Evolutionary conservation across 1,140 invertebrate genomes (phyloP).

Genomic region (Rhagoletis pomonella): DNA sequence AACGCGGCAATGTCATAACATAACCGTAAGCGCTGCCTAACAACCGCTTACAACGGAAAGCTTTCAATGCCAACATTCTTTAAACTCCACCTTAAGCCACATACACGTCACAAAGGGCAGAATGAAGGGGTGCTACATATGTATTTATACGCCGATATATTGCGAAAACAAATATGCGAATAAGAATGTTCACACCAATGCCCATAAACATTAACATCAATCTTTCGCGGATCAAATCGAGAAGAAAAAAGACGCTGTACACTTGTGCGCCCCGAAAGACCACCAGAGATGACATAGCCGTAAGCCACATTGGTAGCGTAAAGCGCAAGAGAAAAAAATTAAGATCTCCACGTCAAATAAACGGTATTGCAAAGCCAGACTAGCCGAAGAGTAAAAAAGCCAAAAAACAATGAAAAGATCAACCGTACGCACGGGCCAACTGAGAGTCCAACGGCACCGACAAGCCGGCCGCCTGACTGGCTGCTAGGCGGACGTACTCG

Average conservation of each 20-base stretch:
- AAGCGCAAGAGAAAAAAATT: neutral
- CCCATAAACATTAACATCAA: constrained; percentile 52
- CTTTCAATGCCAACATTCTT: neutral
- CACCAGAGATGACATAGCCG: constrained; percentile 29
- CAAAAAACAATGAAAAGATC: neutral
- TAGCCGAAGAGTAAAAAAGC: neutral
- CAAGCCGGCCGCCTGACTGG: neutral
- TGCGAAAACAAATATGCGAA: constrained; percentile 50
- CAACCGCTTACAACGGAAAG: neutral
- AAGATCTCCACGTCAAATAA: constrained; percentile 15
- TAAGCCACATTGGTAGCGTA: neutral
- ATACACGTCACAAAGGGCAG: neutral
- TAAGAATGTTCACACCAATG: constrained; percentile 50
- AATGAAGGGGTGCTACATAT: neutral
- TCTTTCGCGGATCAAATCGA: constrained; percentile 49
- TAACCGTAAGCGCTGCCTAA: neutral
- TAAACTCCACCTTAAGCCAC: neutral
- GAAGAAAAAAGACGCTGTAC: constrained; percentile 6
- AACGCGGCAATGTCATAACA: neutral
- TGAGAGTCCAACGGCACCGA: neutral
- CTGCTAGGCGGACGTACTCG: neutral
- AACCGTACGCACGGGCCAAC: constrained; percentile 39
- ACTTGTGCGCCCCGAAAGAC: constrained; percentile 43
- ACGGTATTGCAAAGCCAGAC: neutral
- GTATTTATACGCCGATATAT: neutral